Base-by-base conservation (phyloP, 2,797 vertebrate species). In the Chrysocyon brachyurus region DNA sequence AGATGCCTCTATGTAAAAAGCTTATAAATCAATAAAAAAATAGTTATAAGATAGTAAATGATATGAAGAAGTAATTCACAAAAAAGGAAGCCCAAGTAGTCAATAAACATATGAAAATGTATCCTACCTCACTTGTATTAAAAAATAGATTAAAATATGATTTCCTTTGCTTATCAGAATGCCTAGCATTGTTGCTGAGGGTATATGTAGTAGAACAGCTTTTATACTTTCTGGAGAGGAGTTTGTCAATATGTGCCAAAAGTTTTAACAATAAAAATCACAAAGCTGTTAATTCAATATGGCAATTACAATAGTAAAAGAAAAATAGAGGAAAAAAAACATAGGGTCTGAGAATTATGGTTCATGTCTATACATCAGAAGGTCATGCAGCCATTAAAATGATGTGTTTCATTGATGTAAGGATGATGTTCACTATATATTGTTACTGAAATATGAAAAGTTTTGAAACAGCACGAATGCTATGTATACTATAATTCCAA, bases 151-250 rank as follows among this genome's bases (percentile, higher is more conserved):
- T 70, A 84, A 63, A 87, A 36, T 72, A 85, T 82, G 26, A 87
- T 83, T 91, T 93, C 7, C 87, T 72, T 91, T 70, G 61, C 61
- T 63, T 86, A 21, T 24, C 31, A 52, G 75, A 83, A 87, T 87
- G 46, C 59, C 70, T 84, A n/a, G 31, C 31, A 11, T 0, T 77
- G 24, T 75, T 91, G 46, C 33, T 70, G 40, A 78, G 19, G 24
- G 24, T 77, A 3, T 77, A 63, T 57, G 15, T 70, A 33, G 36
- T 77, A 90, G 78, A 97, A 61, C 0, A 40, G 7, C 16, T 66
- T 61, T 8, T 22, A 8, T 21, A 40, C 66, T 94, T 84, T 83
- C 46, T 83, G 75, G 28, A 90, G 31, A 54, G 1, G 21, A 33
- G 26, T 36, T 64, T 88, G 36, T 92, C 16, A 75, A 12, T 40